Evolutionary conservation across 2,888 invertebrate genomes (phyloP), one percentile per base, ranked within the genome.

Genomic region (Slavum lentiscoides): DNA sequence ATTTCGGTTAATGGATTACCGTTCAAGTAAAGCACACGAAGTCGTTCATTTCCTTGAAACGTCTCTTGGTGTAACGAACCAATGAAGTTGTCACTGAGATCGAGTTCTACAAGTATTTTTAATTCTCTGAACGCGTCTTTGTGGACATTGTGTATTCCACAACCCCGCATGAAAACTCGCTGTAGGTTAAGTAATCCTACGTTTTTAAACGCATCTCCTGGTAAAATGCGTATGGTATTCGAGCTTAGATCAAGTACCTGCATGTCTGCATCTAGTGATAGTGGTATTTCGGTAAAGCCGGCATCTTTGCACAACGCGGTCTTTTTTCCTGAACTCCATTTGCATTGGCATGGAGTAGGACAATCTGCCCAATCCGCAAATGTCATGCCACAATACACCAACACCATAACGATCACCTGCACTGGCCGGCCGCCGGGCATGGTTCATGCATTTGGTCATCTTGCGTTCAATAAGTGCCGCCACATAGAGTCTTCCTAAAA

Each of bases 251-350:
- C 94, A 77, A 96, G 89, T 81, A 95, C 94, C 88, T 96, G 96
- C 86, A 95, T 93, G 87, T 91, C 93, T 85, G 88, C 90, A 85
- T 92, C 91, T 80, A 93, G 87, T 0, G 89, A 89, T 19, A 88
- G 89, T 62, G 96, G 96, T 75, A 96, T 91, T 83, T 91, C 90
- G 84, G 92, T 92, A 84, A 95, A 90, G 84, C 93, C 92, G 84
- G 93, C 91, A 85, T 93, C 92, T 83, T 91, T 91, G 88, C 96
- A 96, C 82, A 93, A 90, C 81, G 95, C 96, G 66, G 94, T 94
- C 87, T 94, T 94, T 88, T 96, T 96, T 83, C 95, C 95, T 83
- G 93, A 93, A 66, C 93, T 92, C 96, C 96, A 96, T 88, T 94
- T 95, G 89, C 96, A 96, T 85, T 91, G 91, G 87, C 96, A 96